A percentile compares a stretch with the other conserved stretches of the same genome.
Conservation (phyloP, 2,797 vertebrate species). For the Leptatherina wallacei region DNA sequence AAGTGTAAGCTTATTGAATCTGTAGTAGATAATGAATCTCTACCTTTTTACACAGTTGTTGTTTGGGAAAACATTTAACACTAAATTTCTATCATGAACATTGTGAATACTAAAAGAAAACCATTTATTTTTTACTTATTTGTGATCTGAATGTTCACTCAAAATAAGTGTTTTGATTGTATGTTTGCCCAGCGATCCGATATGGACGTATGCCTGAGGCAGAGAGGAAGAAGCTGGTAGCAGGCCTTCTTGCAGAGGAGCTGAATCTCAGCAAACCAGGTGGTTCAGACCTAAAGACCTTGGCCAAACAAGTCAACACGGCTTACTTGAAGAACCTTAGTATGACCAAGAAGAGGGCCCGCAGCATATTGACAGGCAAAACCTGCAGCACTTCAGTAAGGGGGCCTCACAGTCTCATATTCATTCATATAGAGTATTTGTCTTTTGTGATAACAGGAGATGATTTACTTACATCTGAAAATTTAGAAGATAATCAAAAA, state of each 20-base stretch:
- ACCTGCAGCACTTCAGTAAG: conserved; percentile 91
- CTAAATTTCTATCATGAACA: neutral
- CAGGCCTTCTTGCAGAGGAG: conserved; percentile 90
- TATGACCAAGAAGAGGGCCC: conserved; percentile 99
- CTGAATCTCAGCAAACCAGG: conserved; percentile 85
- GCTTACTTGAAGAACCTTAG: conserved; percentile 97
- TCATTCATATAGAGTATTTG: neutral
- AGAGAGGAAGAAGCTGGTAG: conserved; percentile 97
- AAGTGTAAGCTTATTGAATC: neutral
- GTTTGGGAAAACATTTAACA: neutral
- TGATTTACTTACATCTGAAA: neutral
- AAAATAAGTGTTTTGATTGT: conserved; percentile 26
- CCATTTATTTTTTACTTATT: neutral
- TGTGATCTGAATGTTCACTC: neutral
- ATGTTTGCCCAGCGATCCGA: conserved; percentile 87
- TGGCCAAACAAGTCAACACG: conserved; percentile 95
- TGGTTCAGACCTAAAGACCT: conserved; percentile 91
- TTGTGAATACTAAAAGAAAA: conserved; percentile 10
- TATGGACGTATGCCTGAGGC: conserved; percentile 98
- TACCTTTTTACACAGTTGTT: neutral
- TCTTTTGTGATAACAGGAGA: neutral
- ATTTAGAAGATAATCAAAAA: neutral
- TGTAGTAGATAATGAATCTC: neutral
- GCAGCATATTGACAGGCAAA: conserved; percentile 95
- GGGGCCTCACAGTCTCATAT: neutral